A percentile compares a stretch with the other conserved stretches of the same genome.
Conservation (phyloP, 2,113 vertebrate species). For the Centrocercus urophasianus region DNA sequence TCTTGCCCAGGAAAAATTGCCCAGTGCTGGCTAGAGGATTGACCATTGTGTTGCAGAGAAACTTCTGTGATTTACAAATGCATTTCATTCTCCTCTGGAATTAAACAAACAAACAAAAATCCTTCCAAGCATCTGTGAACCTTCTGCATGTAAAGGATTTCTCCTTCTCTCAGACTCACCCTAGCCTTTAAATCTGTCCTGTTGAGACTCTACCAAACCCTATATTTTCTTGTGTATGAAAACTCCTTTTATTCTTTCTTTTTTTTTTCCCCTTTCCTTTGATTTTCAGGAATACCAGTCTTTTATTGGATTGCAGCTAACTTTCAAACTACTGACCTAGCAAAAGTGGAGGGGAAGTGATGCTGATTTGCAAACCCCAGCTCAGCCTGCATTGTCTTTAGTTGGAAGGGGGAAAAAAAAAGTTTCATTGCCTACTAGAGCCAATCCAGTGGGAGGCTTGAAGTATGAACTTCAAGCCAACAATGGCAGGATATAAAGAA, state of each 20-base stretch:
- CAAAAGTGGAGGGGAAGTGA: not conserved
- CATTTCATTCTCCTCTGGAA: slow-evolving; percentile 27
- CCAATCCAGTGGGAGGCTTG: not conserved
- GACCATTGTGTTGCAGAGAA: slow-evolving; percentile 9
- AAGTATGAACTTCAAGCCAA: not conserved
- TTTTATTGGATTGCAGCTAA: not conserved
- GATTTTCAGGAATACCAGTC: not conserved
- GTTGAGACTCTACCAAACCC: not conserved
- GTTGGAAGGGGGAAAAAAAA: not conserved
- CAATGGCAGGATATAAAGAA: too few species aligned
- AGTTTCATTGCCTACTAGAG: too few species aligned
- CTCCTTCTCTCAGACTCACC: not conserved
- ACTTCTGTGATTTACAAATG: slow-evolving; percentile 10
- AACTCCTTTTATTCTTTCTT: not conserved
- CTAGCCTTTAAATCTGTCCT: not conserved
- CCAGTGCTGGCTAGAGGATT: not conserved
- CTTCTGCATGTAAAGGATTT: slow-evolving; percentile 5
- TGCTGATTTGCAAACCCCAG: not conserved
- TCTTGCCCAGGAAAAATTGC: slow-evolving; percentile 31
- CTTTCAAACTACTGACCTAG: not conserved
- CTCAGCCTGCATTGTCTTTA: not conserved
- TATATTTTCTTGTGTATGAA: not conserved
- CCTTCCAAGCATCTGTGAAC: not conserved
- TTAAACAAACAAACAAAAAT: not conserved
- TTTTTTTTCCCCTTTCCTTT: not conserved